Percentiles rank a stretch among this genome's conserved stretches.
These are phyloP conservation scores for Xiphophorus birchmanni DNA, from an alignment of 2,797 vertebrate species.

Conservation along the genomic window DNA sequence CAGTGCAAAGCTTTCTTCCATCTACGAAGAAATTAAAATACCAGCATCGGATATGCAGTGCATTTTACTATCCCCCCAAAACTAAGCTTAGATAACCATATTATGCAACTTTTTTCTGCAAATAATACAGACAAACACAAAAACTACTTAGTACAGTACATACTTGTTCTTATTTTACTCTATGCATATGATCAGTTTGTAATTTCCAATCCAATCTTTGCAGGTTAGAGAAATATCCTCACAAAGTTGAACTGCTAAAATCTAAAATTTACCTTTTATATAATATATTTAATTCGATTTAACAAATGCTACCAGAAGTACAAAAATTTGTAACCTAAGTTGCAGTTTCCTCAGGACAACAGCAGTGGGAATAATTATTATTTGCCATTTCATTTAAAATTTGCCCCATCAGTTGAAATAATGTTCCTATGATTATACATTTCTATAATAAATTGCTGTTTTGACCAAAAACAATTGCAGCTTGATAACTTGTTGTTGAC, in stretches of 20 bases:
- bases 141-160: too few relatives aligned
- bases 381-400: background rate
- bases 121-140: background rate
- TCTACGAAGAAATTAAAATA: slow-evolving; percentile 76
- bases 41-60: background rate
- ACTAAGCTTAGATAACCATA: background rate
- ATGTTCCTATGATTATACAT: background rate
- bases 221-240: background rate
- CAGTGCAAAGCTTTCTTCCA: slow-evolving; percentile 86
- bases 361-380: background rate
- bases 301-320: background rate
- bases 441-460: background rate
- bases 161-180: background rate
- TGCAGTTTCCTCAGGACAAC: background rate
- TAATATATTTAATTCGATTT: background rate
- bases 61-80: background rate
- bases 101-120: too few relatives aligned
- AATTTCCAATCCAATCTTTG: background rate
- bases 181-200: background rate
- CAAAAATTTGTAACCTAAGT: background rate
- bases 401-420: background rate
- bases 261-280: background rate
- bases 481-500: background rate
- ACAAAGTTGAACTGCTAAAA: background rate
- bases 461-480: background rate